Evolutionary conservation across 1,140 invertebrate species (phyloP), one percentile per base, ranked within the genome.

Genomic region (Bombus waltoni): DNA sequence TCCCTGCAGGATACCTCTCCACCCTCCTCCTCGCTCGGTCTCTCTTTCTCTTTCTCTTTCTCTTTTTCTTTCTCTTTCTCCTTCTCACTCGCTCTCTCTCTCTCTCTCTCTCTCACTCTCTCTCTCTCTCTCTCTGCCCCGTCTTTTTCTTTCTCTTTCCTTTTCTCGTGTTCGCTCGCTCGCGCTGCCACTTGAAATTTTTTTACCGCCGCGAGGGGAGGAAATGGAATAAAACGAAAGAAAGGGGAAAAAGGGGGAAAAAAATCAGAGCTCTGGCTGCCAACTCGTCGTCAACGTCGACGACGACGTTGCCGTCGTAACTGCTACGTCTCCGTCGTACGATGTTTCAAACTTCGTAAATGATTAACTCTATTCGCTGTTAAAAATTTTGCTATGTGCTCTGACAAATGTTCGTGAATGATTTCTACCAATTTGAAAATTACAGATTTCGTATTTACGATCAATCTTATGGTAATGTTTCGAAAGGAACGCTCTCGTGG

Each of bases 191-290:
- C 89, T 92, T 91, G 91, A 92, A 88, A 86, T 87, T 91, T 89
- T 80, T 92, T 92, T 92, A 91, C 90, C 88, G 80, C 87, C 88
- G 85, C 84, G 89, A 90, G 90, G 91, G 89, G 85, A 87, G 88
- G 88, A 90, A 91, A 92, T 89, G 88, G 82, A 91, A 92, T 91
- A 90, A 92, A 91, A 91, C 87, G 91, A 91, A 87, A 87, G 90
- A 90, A 88, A 80, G 59, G 80, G 47, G 83, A 70, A 85, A 75
- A 87, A 84, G 40, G 65, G 79, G 65, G 32, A 57, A 83, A 81
- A 92, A 91, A 92, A 92, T 91, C 90, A 86, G 89, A 89, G 78
- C 90, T 77, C 88, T 65, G 78, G 40, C 89, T 88, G 75, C 79
- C 79, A 78, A 83, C 77, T 66, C 77, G 83, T 85, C 89, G 79